These are phyloP conservation scores for Drosophila macrothrix DNA, from an alignment of 2,888 invertebrate species.

Conservation along the genomic window DNA sequence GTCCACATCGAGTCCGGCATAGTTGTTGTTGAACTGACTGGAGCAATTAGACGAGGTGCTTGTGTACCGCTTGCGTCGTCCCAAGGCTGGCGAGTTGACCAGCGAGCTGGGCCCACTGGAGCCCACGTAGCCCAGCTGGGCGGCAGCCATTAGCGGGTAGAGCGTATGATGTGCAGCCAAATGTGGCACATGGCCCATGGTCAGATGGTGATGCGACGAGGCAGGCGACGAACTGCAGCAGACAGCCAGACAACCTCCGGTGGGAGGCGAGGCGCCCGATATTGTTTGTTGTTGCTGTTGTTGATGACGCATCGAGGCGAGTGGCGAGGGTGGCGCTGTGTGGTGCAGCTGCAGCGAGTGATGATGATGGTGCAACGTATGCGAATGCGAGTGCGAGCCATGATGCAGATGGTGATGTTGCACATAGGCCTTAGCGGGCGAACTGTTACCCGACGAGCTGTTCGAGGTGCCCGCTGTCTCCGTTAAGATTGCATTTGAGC, in stretches of 20 bases:
- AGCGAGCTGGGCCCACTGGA: conserved; percentile 83
- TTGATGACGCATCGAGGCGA: conserved; percentile 67
- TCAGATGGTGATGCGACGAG: conserved; percentile 63
- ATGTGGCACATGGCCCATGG: conserved; percentile 53
- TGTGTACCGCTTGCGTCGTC: conserved; percentile 88
- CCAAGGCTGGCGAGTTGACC: conserved; percentile 86
- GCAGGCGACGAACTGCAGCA: conserved; percentile 56
- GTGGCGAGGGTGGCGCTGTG: conserved; percentile 68
- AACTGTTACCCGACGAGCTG: conserved; percentile 58
- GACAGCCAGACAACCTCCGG: conserved; percentile 47
- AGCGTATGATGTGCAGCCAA: conserved; percentile 72
- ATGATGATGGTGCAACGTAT: conserved; percentile 64
- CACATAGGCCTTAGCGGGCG: conserved; percentile 57
- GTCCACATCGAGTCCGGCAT: conserved; percentile 89
- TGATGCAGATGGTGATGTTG: conserved; percentile 68
- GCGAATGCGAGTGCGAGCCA: conserved; percentile 25
- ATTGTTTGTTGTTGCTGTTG: conserved; percentile 51
- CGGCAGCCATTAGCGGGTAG: conserved; percentile 78
- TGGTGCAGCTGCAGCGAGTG: conserved; percentile 69
- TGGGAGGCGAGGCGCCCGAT: conserved; percentile 36
- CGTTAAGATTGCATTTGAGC: conserved; percentile 16
- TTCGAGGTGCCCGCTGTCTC: conserved; percentile 42
- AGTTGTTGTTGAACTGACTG: conserved; percentile 88
- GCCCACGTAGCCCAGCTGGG: conserved; percentile 67
- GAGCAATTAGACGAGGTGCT: conserved; percentile 87